Evolutionary conservation across 2,888 invertebrate species (phyloP), one percentile per base, ranked within the genome.

Genomic region (Gymnosoma rotundatum): DNA sequence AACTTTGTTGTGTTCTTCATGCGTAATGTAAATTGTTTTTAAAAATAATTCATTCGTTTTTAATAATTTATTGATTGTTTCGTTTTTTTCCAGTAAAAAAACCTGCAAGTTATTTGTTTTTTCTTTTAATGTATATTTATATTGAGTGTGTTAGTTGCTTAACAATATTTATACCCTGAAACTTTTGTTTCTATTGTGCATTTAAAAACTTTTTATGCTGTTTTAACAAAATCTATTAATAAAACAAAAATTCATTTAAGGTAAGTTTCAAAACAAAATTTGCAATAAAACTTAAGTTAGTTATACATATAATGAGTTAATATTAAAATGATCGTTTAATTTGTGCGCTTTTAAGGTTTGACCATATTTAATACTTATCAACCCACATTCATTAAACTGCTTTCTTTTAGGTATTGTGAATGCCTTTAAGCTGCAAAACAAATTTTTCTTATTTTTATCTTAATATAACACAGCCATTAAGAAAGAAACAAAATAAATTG

Each of bases 231-330:
- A 58, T 4, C 38, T 32, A 64, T 64, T 5, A 45, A 45, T 32
- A 63, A 70, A 73, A 58, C 56, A 48, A 16, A 72, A 74, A 72
- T 42, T 50, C 42, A 74, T 42, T 84, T 80, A 81, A 84, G 84
- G 84, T 84, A n/a, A 84, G 84, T 78, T 69, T 32, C 7, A 56
- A 69, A 69, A 60, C n/a, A 50, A 66, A 73, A 73, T 66, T 38
- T 36, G 21, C 42, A 18, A 64, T n/a, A 18, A 61, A 50, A 10
- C 42, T 42, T 1, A 42, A 42, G 42, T 25, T 2, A 25, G 25
- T 25, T 25, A 25, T 25, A 25, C 42, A 42, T 12, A 12, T 42
- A 42, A 42, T 2, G 0, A 2, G 42, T 12, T 10, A 12, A 42
- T 42, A 12, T 42, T 12, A 42, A 12, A 42, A 42, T 42, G 12